phyloP scores from a whole-genome alignment of 2,888 invertebrate genomes.

The Dryobotodes eremita region DNA sequence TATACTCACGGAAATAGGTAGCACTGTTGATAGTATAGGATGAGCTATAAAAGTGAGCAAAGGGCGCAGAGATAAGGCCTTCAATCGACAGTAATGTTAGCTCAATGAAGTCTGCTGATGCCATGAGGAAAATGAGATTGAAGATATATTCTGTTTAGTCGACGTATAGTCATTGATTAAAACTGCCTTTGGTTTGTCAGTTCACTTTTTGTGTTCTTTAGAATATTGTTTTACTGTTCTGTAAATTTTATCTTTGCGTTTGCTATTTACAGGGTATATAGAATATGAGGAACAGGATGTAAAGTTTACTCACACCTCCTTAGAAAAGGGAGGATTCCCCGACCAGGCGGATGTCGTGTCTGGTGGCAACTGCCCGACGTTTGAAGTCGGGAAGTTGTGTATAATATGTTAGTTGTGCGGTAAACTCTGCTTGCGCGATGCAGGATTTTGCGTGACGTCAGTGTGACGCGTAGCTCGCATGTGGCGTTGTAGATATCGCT shows the following conservation, averaged over 20 bases:
- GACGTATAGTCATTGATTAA: conserved; percentile 28
- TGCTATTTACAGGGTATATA: neutral
- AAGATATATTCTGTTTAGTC: conserved; percentile 49
- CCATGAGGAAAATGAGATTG: conserved; percentile 58
- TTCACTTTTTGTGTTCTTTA: conserved; percentile 4
- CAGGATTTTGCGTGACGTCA: too few species aligned
- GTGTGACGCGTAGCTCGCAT: too few species aligned
- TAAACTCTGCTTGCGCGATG: too few species aligned
- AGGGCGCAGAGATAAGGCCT: conserved; percentile 48
- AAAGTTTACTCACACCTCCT: too few species aligned
- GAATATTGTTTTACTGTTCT: neutral
- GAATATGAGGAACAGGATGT: too few species aligned
- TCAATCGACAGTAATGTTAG: conserved; percentile 49
- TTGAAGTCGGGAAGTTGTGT: too few species aligned
- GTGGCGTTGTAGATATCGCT: too few species aligned
- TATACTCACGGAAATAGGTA: conserved; percentile 51
- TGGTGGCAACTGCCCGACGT: too few species aligned
- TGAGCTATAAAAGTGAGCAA: conserved; percentile 55
- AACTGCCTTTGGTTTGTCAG: conserved; percentile 31
- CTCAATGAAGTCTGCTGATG: conserved; percentile 63
- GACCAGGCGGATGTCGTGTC: too few species aligned
- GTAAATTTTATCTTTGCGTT: neutral
- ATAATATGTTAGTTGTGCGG: too few species aligned
- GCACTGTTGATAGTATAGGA: conserved; percentile 45
- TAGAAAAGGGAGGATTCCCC: too few species aligned